Conservation (phyloP, 2,888 invertebrate species). For the Pyrrhosoma nymphula region DNA sequence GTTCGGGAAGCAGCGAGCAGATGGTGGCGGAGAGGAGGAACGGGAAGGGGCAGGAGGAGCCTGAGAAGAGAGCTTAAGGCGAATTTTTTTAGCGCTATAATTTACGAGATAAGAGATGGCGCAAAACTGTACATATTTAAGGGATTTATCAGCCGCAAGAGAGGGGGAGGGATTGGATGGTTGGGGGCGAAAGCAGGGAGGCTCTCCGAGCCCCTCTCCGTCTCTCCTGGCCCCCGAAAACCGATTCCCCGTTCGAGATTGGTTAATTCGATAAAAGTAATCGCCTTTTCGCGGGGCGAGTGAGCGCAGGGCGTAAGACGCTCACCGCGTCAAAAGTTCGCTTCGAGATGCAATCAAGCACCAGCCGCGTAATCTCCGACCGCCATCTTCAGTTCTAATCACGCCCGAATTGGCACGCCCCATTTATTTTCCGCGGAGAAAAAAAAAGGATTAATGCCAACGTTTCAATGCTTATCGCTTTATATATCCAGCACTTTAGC, state of each 20-base stretch:
- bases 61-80: background rate
- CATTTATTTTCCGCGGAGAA: background rate
- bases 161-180: no score
- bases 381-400: background rate
- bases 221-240: background rate
- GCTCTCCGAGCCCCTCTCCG: background rate
- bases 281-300: background rate
- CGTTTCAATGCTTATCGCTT: background rate
- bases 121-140: constrained; percentile 39
- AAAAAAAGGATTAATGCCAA: background rate
- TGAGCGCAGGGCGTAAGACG: background rate
- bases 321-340: background rate
- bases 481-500: background rate
- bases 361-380: background rate
- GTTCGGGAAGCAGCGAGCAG: background rate
- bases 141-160: constrained; percentile 24
- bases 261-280: constrained; percentile 30
- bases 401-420: background rate
- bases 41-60: background rate
- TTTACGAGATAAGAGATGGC: constrained; percentile 26
- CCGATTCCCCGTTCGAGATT: background rate
- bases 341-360: background rate
- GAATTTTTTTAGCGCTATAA: constrained; percentile 1
- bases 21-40: background rate
- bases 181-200: background rate